Evolutionary conservation across 2,888 invertebrate genomes (phyloP).

Genomic region (Drosophila lutescens): DNA sequence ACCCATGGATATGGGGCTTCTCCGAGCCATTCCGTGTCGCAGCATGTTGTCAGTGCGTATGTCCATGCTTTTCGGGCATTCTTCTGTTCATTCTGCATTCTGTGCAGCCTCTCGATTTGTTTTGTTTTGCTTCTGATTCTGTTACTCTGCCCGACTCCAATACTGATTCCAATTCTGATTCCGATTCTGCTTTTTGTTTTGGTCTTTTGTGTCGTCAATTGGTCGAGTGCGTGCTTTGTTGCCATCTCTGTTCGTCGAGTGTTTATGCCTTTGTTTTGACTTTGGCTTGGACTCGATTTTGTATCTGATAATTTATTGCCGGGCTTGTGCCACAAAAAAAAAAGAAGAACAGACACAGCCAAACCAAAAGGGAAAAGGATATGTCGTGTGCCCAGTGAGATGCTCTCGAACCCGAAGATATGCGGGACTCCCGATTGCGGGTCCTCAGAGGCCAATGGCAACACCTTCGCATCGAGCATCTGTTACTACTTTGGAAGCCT

Average conservation of each 20-base stretch:
- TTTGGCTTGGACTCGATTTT: constrained; percentile 51
- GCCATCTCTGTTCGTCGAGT: constrained; percentile 56
- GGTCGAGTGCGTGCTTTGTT: constrained; percentile 65
- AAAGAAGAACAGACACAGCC: constrained; percentile 10
- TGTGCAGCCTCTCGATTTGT: constrained; percentile 40
- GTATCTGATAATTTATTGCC: constrained; percentile 79
- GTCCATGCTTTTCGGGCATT: constrained; percentile 59
- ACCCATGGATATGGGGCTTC: constrained; percentile 7
- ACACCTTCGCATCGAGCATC: constrained; percentile 69
- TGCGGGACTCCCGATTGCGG: constrained; percentile 51
- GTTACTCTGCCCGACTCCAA: constrained; percentile 11
- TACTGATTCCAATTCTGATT: constrained; percentile 31
- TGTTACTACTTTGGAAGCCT: constrained; percentile 65
- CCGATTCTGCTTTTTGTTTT: constrained; percentile 43
- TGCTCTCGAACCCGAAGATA: constrained; percentile 40
- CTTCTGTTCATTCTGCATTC: constrained; percentile 66
- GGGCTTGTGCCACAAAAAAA: constrained; percentile 72
- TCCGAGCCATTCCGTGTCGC: constrained; percentile 60
- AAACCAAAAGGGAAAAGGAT: constrained; percentile 35
- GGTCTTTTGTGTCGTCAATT: constrained; percentile 71
- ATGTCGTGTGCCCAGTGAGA: constrained; percentile 75
- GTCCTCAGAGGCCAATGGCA: constrained; percentile 49
- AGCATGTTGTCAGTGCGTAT: constrained; percentile 78
- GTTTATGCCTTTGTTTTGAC: constrained; percentile 58
- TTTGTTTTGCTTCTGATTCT: constrained; percentile 41